Evolutionary conservation across 2,888 invertebrate genomes (phyloP).

Genomic region (Cremastinae sp.): DNA sequence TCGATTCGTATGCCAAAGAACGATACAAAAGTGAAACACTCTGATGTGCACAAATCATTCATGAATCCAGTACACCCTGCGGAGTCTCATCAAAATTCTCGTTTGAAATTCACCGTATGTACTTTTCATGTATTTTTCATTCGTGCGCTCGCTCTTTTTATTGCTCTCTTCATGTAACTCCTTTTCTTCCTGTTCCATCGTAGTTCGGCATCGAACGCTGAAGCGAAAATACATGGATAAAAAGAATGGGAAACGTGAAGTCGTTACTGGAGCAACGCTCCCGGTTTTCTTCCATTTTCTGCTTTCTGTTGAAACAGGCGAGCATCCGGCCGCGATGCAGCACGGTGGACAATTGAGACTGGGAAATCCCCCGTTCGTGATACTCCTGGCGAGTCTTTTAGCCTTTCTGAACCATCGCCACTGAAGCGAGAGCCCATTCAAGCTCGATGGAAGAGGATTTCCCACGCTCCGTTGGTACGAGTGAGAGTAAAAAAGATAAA

Average conservation of each 20-base stretch:
- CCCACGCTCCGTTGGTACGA: conserved; percentile 38
- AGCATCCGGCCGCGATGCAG: conserved; percentile 93
- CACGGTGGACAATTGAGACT: conserved; percentile 85
- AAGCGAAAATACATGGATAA: background rate
- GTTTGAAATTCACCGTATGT: conserved; percentile 36
- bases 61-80: conserved; percentile 12
- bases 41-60: conserved; percentile 28
- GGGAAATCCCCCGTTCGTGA: conserved; percentile 87
- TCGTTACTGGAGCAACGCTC: background rate
- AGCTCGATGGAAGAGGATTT: conserved; percentile 1
- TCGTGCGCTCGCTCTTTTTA: background rate
- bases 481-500: conserved; percentile 8
- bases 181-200: background rate
- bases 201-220: conserved; percentile 3
- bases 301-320: conserved; percentile 82
- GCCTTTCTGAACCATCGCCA: conserved; percentile 79
- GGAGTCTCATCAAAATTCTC: conserved; percentile 34
- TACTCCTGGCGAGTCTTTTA: conserved; percentile 86
- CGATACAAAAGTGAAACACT: conserved; percentile 9
- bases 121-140: conserved; percentile 35
- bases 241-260: background rate
- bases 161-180: background rate
- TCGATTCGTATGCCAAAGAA: background rate
- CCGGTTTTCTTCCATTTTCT: conserved; percentile 4
- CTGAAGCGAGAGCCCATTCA: conserved; percentile 62